Base-by-base conservation (phyloP, 2,888 invertebrate genomes). In the Lordiphosa andalusiaca region DNA sequence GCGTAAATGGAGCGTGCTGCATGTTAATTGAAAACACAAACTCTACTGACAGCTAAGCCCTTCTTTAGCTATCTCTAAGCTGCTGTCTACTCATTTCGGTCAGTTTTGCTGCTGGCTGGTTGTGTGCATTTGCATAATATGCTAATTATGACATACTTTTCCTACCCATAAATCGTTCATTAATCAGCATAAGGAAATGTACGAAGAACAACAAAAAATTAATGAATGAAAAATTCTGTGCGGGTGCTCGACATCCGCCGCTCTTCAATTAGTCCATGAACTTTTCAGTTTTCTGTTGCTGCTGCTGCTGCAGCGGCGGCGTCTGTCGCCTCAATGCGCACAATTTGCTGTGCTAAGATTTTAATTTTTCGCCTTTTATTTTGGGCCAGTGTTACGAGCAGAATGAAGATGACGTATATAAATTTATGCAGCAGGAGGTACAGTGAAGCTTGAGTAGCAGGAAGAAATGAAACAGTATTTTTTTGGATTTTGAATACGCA, bases 91-190 rank as follows among this genome's bases (percentile, higher is more conserved):
- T 12, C 21, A 36, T 48, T 13, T 25, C 40, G 60, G 59, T 37
- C 53, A 63, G 36, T 53, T 53, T 53, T 49, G 40, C 50, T 35
- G 38, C 36, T 60, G 56, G 38, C 36, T 60, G 56, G 55, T 63
- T 69, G 69, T 42, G 44, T 56, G 53, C 53, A 65, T 74, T 74
- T 71, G 64, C 72, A 69, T 76, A 76, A 57, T 72, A 83, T 83
- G 83, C 74, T 73, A 76, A 77, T 76, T 70, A 67, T 57, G 55
- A 51, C 59, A 54, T 59, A 65, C 42, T 64, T 71, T 69, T 44
- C 52, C 40, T 53, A 48, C 56, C 63, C 68, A 70, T 68, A 76
- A 69, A 65, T 72, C 72, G 71, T 71, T 76, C 53, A 72, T 71
- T 76, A 67, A 66, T 67, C 60, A 52, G 51, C 16, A 16, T 23